Base-by-base conservation (phyloP, 2,888 invertebrate species). In the Eupithecia subumbrata region DNA sequence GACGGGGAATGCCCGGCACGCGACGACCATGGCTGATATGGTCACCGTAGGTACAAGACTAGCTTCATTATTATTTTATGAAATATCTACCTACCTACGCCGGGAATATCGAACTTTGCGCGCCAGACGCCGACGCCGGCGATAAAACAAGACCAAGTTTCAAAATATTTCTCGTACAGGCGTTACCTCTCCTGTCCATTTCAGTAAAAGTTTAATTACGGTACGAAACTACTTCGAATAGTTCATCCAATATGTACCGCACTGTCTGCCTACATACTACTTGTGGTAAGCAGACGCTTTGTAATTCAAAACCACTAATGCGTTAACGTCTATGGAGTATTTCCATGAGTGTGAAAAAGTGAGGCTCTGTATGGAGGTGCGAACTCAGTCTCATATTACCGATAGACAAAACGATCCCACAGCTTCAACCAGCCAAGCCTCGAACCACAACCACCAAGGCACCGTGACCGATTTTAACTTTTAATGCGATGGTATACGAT, bases 381-480 rank as follows among this genome's bases (percentile, higher is more conserved):
- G 90, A 94, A 93, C 89, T 88, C 86, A 90, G 90, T 91, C 90
- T 94, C 92, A 86, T 91, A 92, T 94, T 94, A 93, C 93, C 75
- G 79, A 80, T 82, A 79, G 82, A 82, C 82, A 82, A 82, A 82
- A 79, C 79, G 78, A 80, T 80, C 80, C 89, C 89, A 93, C 92
- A 92, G 90, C 92, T 91, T 91, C 91, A 92, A 90, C 89, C 87
- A 89, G 86, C 87, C 85, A 83, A 87, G 87, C 83, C 84, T 79
- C 85, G 86, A 88, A 88, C 86, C 84, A 84, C 73, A 89, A 84
- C 84, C 83, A 79, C 81, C 77, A 69, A 68, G 56, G 63, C 64
- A 63, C 5, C 52, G 56, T 22, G 79, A 84, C 74, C 69, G 82
- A 66, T 85, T 86, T 89, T 82, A 84, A 83, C 77, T 83, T 82